Evolutionary conservation across 2,797 vertebrate genomes (phyloP).

Genomic region (Chaetodon trifasciatus): DNA sequence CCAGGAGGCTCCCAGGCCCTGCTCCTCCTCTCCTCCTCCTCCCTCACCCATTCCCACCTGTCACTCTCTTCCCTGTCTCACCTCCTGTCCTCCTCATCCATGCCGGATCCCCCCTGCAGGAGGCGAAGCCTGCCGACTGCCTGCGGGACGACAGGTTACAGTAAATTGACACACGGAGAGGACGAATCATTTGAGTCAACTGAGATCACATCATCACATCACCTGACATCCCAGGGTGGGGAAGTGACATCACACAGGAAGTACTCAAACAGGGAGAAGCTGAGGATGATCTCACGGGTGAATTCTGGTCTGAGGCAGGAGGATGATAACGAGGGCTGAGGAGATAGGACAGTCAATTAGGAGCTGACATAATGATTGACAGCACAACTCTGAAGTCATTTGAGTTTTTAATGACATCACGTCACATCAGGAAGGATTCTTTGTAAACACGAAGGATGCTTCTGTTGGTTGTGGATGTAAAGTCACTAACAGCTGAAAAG

Average conservation of each 20-base stretch:
- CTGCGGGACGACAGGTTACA: conserved; percentile 10
- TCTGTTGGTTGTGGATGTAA: not conserved
- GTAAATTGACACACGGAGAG: conserved; percentile 26
- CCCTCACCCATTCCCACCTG: conserved; percentile 45
- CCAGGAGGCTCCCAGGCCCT: conserved; percentile 43
- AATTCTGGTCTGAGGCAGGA: conserved; percentile 18
- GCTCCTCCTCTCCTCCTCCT: conserved; percentile 54
- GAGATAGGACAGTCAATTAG: conserved; percentile 4
- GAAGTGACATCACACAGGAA: conserved; percentile 36
- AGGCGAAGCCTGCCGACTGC: conserved; percentile 61
- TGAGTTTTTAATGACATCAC: not conserved
- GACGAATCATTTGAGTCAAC: conserved; percentile 3
- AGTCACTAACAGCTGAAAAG: not conserved
- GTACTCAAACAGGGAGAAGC: conserved; percentile 41
- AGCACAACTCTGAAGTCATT: conserved; percentile 26
- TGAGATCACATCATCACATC: conserved; percentile 30
- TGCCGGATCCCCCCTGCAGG: not conserved
- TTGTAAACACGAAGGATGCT: not conserved
- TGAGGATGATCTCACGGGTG: conserved; percentile 48
- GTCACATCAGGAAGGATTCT: not conserved
- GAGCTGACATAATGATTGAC: not conserved
- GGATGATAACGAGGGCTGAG: conserved; percentile 15
- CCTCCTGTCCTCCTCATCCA: conserved; percentile 50
- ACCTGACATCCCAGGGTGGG: conserved; percentile 19
- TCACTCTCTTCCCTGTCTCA: conserved; percentile 66